Conservation (phyloP, 2,888 invertebrate species). For the Odontocerum albicorne region DNA sequence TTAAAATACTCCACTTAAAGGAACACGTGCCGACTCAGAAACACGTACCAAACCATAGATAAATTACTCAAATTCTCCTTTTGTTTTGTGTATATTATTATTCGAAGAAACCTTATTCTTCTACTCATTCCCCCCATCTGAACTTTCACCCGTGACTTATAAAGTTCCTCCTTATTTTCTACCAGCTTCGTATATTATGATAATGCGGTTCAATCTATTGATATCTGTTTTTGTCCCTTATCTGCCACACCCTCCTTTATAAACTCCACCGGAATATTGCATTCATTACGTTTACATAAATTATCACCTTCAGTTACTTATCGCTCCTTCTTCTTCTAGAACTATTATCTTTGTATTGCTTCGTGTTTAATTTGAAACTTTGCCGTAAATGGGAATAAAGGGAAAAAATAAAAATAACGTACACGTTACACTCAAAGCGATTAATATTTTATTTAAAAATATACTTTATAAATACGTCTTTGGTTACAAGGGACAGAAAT, state of each 20-base stretch:
- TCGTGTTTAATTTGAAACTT: no score
- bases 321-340: no score
- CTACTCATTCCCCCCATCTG: background rate
- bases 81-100: background rate
- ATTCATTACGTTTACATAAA: background rate
- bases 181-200: slow-evolving; percentile 21
- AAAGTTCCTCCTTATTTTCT: slow-evolving; percentile 8
- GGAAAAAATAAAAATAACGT: no score
- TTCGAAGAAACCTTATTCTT: background rate
- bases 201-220: slow-evolving; percentile 23
- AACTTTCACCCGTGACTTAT: slow-evolving; percentile 16
- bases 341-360: background rate
- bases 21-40: no score
- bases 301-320: background rate
- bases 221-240: slow-evolving; percentile 23
- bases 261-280: background rate
- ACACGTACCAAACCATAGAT: no score
- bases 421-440: no score
- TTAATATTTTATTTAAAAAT: no score
- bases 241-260: slow-evolving; percentile 4
- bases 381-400: no score
- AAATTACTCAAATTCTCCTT: background rate
- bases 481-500: no score
- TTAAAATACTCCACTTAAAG: no score
- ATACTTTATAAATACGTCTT: no score